Conservation (phyloP, 1,140 invertebrate species). For the Lepeophtheirus salmonis region DNA sequence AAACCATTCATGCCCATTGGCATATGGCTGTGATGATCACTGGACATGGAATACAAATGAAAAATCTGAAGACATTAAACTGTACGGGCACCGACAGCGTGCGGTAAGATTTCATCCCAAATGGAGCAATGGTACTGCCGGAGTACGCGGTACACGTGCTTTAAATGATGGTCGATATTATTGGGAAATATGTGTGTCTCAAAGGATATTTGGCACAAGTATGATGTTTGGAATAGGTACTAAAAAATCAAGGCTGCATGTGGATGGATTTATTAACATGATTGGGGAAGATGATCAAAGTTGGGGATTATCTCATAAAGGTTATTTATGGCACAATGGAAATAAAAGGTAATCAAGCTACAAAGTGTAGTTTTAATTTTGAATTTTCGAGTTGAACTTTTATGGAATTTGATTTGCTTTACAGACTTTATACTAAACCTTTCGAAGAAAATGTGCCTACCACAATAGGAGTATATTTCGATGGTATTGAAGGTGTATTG, state of each 20-base stretch:
- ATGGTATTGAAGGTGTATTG: constrained; percentile 45
- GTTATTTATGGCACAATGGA: constrained; percentile 46
- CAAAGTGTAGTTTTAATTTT: no score
- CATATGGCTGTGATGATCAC: constrained; percentile 36
- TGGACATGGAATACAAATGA: constrained; percentile 45
- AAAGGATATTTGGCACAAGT: constrained; percentile 49
- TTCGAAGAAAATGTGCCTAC: constrained; percentile 48
- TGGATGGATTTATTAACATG: constrained; percentile 44
- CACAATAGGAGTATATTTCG: constrained; percentile 42
- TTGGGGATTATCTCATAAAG: constrained; percentile 55
- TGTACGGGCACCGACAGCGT: constrained; percentile 33
- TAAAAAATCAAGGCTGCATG: constrained; percentile 38
- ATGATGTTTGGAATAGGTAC: constrained; percentile 59
- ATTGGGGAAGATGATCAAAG: constrained; percentile 46
- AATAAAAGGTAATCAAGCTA: constrained; percentile 21
- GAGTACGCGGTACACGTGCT: constrained; percentile 39
- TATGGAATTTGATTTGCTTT: constrained; percentile 22
- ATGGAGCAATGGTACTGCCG: constrained; percentile 53
- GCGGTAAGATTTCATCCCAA: constrained; percentile 48
- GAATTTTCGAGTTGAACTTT: not conserved
- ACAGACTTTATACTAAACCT: constrained; percentile 40
- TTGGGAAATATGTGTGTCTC: constrained; percentile 45
- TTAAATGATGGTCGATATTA: constrained; percentile 44
- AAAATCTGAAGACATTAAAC: constrained; percentile 41
- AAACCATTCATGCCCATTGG: constrained; percentile 23